phyloP scores from a whole-genome alignment of 1,140 invertebrate genomes.

The Ditylenchus dipsaci region DNA sequence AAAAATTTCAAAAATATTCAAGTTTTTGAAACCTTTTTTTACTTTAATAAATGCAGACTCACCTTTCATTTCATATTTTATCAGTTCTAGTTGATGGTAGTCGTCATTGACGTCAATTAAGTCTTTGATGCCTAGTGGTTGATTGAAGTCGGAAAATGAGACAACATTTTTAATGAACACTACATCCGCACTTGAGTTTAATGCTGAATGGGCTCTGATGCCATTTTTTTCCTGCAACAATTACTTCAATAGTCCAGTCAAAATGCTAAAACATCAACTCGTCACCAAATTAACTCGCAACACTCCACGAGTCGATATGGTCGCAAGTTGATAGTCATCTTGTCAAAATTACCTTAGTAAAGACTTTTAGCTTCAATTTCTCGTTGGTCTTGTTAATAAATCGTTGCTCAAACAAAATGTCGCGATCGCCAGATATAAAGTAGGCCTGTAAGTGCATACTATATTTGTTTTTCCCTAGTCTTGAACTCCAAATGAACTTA shows the following conservation, averaged over 20 bases:
- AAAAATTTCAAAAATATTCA: not conserved
- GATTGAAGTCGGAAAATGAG: not conserved
- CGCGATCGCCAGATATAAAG: not conserved
- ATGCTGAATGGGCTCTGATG: not conserved
- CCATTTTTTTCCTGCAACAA: not conserved
- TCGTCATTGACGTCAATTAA: not conserved
- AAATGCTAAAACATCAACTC: not conserved
- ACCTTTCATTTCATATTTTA: not conserved
- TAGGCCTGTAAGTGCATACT: not conserved
- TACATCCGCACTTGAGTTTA: no score
- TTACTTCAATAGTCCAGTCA: not conserved
- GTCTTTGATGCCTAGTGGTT: not conserved
- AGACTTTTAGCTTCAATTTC: not conserved
- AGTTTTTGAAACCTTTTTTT: not conserved
- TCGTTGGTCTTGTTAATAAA: not conserved
- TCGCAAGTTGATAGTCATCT: not conserved
- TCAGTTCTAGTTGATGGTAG: not conserved
- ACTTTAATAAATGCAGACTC: not conserved
- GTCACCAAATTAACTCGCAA: not conserved
- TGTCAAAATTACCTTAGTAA: not conserved
- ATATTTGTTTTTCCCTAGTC: not conserved
- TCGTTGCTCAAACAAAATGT: not conserved
- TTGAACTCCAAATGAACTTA: not conserved
- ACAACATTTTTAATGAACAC: not conserved
- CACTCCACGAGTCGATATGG: not conserved